Conservation (phyloP, 2,113 vertebrate genomes). For the Equus quagga region DNA sequence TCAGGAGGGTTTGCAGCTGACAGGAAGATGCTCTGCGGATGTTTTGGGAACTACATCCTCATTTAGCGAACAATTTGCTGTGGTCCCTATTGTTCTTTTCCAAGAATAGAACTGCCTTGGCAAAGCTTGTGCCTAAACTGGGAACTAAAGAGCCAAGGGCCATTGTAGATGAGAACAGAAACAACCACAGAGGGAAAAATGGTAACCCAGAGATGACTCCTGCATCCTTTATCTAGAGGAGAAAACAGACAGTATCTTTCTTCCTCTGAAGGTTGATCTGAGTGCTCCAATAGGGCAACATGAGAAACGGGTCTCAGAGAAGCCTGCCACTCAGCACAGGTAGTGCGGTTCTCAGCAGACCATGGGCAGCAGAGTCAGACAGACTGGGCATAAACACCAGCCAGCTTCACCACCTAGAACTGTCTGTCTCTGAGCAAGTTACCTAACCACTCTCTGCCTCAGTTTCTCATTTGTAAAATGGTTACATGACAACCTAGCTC, state of each 20-base stretch:
- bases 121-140: slow-evolving; percentile 54
- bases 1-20: slow-evolving; percentile 69
- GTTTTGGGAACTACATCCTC: slow-evolving; percentile 77
- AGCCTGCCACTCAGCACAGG: neutral
- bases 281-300: neutral
- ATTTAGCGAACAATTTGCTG: slow-evolving; percentile 81
- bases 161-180: slow-evolving; percentile 16
- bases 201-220: neutral
- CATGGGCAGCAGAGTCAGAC: neutral
- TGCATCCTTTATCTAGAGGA: neutral
- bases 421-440: neutral
- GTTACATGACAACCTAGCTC: neutral
- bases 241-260: neutral
- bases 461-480: slow-evolving; percentile 21
- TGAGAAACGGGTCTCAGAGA: neutral
- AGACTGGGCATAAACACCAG: neutral
- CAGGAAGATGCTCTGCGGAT: slow-evolving; percentile 80
- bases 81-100: slow-evolving; percentile 72
- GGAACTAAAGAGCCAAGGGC: slow-evolving; percentile 57
- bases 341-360: neutral
- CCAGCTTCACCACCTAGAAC: neutral
- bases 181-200: slow-evolving; percentile 4
- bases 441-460: neutral
- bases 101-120: slow-evolving; percentile 79
- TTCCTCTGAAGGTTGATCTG: neutral